Evolutionary conservation across 2,797 vertebrate genomes (phyloP), one percentile per base, ranked within the genome.

Genomic region (Carduelis carduelis): DNA sequence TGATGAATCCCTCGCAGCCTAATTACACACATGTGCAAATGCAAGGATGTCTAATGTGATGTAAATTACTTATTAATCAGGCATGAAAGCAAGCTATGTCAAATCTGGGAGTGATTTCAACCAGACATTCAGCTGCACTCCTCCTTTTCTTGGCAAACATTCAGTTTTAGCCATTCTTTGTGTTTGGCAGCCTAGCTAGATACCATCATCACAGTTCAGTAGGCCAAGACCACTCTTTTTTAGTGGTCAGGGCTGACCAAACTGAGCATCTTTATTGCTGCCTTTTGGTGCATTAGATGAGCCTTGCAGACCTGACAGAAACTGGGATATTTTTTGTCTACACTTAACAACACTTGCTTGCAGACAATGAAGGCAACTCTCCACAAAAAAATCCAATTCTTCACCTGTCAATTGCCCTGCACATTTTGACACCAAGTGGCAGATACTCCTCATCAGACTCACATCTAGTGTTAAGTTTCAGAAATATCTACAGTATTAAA

Each of bases 371-470:
- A 49, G 20, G 12, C 5, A 53, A 14, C 4, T 3, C 24, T 32
- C 0, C 0, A 23, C 2, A 3, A 22, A 50, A 50, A 14, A 28
- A 37, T 4, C 16, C 21, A 28, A 1, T 47, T 53, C 14, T 32
- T 83, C 19, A 24, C 18, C 19, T 68, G 34, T 35, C n/a, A 47
- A 27, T 27, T 56, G 10, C 37, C 46, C 7, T 56, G 28, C 24
- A 37, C 10, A 9, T 81, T 46, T 50, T 41, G 15, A 57, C 89
- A 88, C 66, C 35, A 95, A 95, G 34, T 84, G 93, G 66, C 93
- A 95, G 57, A 78, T 46, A 23, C 3, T 41, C 10, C 28, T n/a
- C 24, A 53, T 59, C 44, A 77, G n/a, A 50, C 30, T 24, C 49
- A 43, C 8, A 63, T 23, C 11, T 28, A 28, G 4, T 24, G 14